Conservation (phyloP, 2,113 vertebrate species). For the Pogonocichla stellata region DNA sequence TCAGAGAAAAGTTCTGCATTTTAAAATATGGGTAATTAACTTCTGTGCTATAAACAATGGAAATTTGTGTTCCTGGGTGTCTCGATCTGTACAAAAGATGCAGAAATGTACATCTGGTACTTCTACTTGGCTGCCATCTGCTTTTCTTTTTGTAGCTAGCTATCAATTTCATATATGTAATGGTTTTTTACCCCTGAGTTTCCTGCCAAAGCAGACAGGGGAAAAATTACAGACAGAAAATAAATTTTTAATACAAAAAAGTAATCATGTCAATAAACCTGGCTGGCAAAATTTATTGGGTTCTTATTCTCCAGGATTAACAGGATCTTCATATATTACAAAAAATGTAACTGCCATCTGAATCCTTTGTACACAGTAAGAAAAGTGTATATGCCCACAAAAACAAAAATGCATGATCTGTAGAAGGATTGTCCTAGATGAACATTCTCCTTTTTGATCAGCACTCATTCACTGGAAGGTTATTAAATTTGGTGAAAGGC, state of each 20-base stretch:
- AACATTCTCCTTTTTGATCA: neutral
- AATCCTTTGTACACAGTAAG: neutral
- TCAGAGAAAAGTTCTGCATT: neutral
- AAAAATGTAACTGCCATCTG: neutral
- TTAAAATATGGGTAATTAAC: neutral
- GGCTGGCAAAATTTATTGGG: neutral
- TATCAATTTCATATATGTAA: neutral
- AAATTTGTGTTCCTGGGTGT: neutral
- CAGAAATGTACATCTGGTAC: neutral
- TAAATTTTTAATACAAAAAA: neutral
- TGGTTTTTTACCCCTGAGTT: neutral
- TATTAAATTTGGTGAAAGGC: conserved; percentile 55
- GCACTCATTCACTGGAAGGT: neutral
- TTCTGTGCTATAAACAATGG: neutral
- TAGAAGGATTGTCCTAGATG: neutral
- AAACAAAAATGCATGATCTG: neutral
- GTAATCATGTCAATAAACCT: neutral
- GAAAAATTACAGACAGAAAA: neutral
- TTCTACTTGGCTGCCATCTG: neutral
- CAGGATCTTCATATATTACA: neutral
- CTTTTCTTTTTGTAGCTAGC: neutral
- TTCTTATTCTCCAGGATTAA: neutral
- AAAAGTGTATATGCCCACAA: neutral
- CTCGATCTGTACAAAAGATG: neutral
- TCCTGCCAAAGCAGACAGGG: neutral